Evolutionary conservation across 2,113 vertebrate genomes (phyloP).

Genomic region (Ageneiosus marmoratus): DNA sequence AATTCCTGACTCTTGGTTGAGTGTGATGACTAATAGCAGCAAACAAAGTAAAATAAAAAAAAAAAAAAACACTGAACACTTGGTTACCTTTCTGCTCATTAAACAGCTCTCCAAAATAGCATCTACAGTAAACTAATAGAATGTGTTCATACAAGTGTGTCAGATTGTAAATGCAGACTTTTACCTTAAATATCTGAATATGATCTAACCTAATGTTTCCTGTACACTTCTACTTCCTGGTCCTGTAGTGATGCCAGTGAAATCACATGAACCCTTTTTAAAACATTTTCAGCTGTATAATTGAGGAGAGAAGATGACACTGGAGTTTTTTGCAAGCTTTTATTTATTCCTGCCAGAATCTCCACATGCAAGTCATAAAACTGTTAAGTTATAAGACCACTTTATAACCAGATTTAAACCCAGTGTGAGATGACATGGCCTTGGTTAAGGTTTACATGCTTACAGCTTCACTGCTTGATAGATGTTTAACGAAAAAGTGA

Average conservation of each 20-base stretch:
- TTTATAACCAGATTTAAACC: conserved; percentile 1
- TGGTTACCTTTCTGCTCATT: not conserved
- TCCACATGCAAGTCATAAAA: not conserved
- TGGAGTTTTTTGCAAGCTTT: not conserved
- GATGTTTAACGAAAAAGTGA: not conserved
- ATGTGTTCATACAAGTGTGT: not conserved
- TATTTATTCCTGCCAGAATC: not conserved
- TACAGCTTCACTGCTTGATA: not conserved
- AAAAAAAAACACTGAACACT: not conserved
- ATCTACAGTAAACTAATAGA: not conserved
- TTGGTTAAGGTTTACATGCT: not conserved
- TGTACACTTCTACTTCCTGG: not conserved
- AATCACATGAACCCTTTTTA: not conserved
- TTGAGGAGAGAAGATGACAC: no score
- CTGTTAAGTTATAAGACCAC: not conserved
- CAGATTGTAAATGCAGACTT: not conserved
- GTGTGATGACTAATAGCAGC: not conserved
- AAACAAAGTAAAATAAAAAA: no score
- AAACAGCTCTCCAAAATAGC: not conserved
- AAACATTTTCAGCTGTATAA: not conserved
- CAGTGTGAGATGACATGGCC: not conserved
- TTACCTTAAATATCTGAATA: not conserved
- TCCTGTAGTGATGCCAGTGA: not conserved
- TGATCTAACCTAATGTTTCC: not conserved
- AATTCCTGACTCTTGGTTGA: not conserved